phyloP scores from a whole-genome alignment of 2,888 invertebrate genomes.

The Noctua pronuba region DNA sequence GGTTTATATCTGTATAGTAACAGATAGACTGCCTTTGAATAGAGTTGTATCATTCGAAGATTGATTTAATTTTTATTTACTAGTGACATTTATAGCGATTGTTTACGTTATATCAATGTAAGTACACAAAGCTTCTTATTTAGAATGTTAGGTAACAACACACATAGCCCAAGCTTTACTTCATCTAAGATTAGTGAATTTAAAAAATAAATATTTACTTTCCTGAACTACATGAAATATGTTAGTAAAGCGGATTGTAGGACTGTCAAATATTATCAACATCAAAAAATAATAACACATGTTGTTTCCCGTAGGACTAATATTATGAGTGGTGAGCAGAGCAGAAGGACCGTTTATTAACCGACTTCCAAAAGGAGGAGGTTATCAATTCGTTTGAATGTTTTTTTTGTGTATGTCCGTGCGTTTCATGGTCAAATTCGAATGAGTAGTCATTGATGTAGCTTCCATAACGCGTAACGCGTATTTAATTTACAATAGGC shows the following conservation, averaged over 20 bases:
- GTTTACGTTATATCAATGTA: constrained; percentile 4
- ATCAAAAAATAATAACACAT: background rate
- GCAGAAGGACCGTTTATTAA: background rate
- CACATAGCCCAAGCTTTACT: background rate
- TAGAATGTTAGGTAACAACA: background rate
- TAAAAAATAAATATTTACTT: background rate
- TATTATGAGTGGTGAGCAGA: background rate
- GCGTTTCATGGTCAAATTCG: background rate
- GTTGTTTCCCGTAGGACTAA: background rate
- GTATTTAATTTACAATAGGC: background rate
- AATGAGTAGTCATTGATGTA: background rate
- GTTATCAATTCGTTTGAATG: no score
- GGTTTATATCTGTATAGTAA: constrained; percentile 8
- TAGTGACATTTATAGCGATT: background rate
- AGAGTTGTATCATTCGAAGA: background rate
- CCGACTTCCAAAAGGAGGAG: no score
- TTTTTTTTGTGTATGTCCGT: no score
- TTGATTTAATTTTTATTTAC: background rate
- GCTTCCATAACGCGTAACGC: background rate
- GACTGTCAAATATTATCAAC: background rate
- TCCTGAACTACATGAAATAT: background rate
- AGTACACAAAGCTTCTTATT: background rate
- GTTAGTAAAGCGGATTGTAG: background rate
- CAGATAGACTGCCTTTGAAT: background rate
- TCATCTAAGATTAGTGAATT: background rate